Evolutionary conservation across 1,140 invertebrate species (phyloP), one percentile per base, ranked within the genome.

Genomic region (Temnothorax longispinosus): DNA sequence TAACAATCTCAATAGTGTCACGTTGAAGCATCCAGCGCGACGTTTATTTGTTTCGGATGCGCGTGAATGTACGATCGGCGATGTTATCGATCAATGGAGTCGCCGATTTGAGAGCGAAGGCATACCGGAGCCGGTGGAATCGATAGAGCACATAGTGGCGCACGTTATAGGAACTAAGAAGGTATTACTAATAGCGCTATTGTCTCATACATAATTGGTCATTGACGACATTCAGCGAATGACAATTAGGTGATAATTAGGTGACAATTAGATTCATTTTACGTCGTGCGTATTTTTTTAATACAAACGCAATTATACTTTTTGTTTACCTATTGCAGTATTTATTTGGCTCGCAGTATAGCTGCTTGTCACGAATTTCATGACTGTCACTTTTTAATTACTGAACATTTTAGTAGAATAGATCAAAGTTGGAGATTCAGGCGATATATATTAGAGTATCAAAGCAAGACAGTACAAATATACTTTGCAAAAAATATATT

Each of bases 141-240:
- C 94, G n/a, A 94, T 95, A 64, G 93, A 94, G 62, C 93, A 95
- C 76, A 95, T 95, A 75, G 72, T 94, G 58, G 93, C 94, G 64
- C 94, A 95, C 64, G 87, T 95, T 32, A 86, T 95, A 74, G 94
- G 93, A 41, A 92, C 74, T 8, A 92, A 81, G 7, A 95, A 94
- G 94, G 94, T 95, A 94, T 78, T 6, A 32, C 5, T 13, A 32
- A 58, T n/a, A 50, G 6, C 15, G 54, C 41, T 50, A 75, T 60
- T 71, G 4, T 41, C 27, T 60, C 18, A 81, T 27, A n/a, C 15
- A 6, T 75, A 3, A 15, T 27, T 11, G 32, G 52, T 44, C 1
- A 75, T 75, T n/a, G 11, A 13, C 4, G 7, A 58, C 38, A 21
- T 47, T 81, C 8, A 18, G 8, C 11, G n/a, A 41, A 6, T 69